Base-by-base conservation (phyloP, 2,113 vertebrate genomes). In the human region DNA sequence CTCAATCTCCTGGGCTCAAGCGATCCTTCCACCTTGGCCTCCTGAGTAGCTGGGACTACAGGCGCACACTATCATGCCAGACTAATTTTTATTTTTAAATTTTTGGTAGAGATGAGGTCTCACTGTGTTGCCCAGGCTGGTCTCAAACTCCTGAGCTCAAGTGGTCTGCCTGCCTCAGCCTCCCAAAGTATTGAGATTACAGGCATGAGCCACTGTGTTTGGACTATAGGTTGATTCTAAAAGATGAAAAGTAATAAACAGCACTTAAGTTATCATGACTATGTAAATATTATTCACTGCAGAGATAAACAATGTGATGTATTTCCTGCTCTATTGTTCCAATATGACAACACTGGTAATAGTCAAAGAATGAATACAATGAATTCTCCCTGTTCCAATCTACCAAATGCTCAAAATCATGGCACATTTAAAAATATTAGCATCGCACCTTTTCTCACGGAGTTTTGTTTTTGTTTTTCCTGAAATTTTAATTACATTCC, bases 381-480 rank as follows among this genome's bases (percentile, higher is more conserved):
- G 35, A 55, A 57, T 88, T 94, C 79, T 83, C 35, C 40, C n/a
- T 76, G 32, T 68, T 82, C 55, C 25, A 70, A 2, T 50, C 52
- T 88, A 72, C 16, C 22, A 66, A 23, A 40, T 93, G 30, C 82
- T 96, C 55, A 95, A 94, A 89, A 52, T 84, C 43, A 72, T 68
- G 59, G 35, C 40, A 78, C 6, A 82, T 88, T 92, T 76, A 52
- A 88, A 97, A 92, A 90, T 57, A 50, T 75, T 80, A 70, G 18
- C 25, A 48, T 45, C n/a, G 80, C 43, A 90, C 1, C 27, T 88
- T 78, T 70, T 84, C 43, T 72, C 72, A 43, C 2, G n/a, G 61
- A 81, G 40, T 89, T 95, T 80, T 92, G 3, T 70, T 84, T 83
- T 88, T 43, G 12, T 78, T 90, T 95, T 90, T 85, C 32, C 32